These are phyloP conservation scores for Pygoscelis antarcticus DNA, from an alignment of 2,113 vertebrate species.

Conservation along the genomic window DNA sequence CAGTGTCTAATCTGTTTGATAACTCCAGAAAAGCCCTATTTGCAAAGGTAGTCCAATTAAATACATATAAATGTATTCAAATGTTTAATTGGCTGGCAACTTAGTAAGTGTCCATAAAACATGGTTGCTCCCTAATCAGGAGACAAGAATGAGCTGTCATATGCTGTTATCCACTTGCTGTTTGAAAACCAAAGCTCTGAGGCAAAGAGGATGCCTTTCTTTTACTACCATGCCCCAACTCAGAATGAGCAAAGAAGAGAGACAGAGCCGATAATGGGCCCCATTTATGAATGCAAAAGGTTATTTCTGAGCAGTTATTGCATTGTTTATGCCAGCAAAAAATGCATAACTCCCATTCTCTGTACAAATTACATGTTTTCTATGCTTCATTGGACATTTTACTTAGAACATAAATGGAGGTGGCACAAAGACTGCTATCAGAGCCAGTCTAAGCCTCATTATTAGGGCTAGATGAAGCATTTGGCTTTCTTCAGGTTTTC, in stretches of 20 bases:
- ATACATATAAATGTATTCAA: background rate
- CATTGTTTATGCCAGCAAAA: conserved; percentile 65
- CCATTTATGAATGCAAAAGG: conserved; percentile 29
- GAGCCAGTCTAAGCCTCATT: conserved; percentile 11
- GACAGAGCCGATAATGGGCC: conserved; percentile 2
- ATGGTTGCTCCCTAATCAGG: conserved; percentile 23
- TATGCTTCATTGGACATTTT: conserved; percentile 59
- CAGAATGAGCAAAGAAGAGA: background rate
- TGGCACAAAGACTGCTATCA: conserved; percentile 21
- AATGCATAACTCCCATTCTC: conserved; percentile 35
- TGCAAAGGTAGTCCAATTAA: background rate
- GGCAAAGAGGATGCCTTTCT: background rate
- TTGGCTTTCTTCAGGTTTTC: conserved; percentile 26
- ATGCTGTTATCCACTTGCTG: background rate
- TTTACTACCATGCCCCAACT: background rate
- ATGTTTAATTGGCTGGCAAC: conserved; percentile 35
- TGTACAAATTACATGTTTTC: conserved; percentile 54
- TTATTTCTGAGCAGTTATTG: conserved; percentile 45
- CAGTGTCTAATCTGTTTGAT: background rate
- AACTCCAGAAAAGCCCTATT: background rate
- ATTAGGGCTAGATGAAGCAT: conserved; percentile 24
- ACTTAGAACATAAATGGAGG: conserved; percentile 39
- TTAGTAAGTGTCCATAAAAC: conserved; percentile 3
- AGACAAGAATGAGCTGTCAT: conserved; percentile 27
- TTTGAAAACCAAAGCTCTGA: conserved; percentile 31